A percentile compares a stretch with the other conserved stretches of the same genome.
Evolutionary conservation across 2,113 vertebrate genomes (phyloP).

Genomic region (Lepus europaeus): DNA sequence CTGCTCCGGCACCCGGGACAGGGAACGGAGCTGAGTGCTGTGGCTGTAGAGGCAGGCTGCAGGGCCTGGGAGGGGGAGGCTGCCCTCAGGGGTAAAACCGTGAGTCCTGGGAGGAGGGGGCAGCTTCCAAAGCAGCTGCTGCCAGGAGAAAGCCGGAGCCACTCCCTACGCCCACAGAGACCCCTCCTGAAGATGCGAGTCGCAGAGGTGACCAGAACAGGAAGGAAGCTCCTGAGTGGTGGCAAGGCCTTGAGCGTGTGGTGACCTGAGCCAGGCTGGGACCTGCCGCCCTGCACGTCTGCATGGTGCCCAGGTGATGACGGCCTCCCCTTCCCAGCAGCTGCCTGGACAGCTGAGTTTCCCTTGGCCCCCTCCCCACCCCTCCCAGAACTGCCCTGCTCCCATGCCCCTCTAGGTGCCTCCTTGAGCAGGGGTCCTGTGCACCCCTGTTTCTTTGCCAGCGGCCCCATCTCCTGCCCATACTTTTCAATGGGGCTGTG

Average conservation of each 20-base stretch:
- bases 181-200: too few species aligned
- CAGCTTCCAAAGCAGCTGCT: background rate
- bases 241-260: accelerated
- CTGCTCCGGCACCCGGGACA: accelerated
- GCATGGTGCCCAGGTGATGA: background rate
- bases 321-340: background rate
- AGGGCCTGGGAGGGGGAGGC: background rate
- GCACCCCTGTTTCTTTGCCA: background rate
- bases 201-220: background rate
- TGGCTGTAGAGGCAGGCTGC: background rate
- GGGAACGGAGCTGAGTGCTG: background rate
- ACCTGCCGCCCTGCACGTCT: background rate
- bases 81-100: background rate
- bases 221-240: background rate
- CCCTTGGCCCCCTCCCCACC: too few species aligned
- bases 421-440: background rate
- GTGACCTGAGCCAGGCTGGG: background rate
- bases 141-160: background rate
- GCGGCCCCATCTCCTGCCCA: background rate
- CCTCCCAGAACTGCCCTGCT: background rate
- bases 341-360: background rate
- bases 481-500: background rate
- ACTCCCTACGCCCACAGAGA: background rate
- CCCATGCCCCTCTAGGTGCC: background rate
- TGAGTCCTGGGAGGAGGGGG: background rate